phyloP scores from a whole-genome alignment of 2,888 invertebrate genomes.

The Cyclophora albipunctata region DNA sequence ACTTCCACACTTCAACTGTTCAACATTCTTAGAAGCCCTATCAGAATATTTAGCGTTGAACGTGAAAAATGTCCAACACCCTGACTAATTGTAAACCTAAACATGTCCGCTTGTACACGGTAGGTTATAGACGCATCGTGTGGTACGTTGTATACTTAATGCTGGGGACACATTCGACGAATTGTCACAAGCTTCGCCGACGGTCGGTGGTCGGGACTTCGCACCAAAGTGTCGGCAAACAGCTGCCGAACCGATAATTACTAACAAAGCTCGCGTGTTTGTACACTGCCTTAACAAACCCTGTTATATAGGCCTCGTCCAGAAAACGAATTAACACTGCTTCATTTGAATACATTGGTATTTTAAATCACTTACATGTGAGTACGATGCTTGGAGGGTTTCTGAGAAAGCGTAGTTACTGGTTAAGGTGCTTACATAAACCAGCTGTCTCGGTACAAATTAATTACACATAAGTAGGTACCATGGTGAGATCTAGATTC shows the following conservation, averaged over 20 bases:
- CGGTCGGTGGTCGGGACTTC: constrained; percentile 72
- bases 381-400: neutral
- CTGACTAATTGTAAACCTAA: constrained; percentile 37
- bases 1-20: too few relatives aligned
- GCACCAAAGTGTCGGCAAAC: constrained; percentile 66
- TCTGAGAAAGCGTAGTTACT: neutral
- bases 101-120: constrained; percentile 19
- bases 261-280: constrained; percentile 64
- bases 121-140: constrained; percentile 16
- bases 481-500: too few relatives aligned
- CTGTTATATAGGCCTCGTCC: constrained; percentile 33
- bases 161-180: constrained; percentile 55
- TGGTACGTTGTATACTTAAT: constrained; percentile 20
- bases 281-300: constrained; percentile 45
- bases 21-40: constrained; percentile 18
- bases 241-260: constrained; percentile 67
- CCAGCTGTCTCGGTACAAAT: too few relatives aligned
- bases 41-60: constrained; percentile 29
- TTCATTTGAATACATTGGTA: constrained; percentile 27
- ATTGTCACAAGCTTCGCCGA: constrained; percentile 42
- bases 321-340: constrained; percentile 34
- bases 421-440: too few relatives aligned
- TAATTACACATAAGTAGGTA: too few relatives aligned
- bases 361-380: constrained; percentile 10
- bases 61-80: constrained; percentile 43